Evolutionary conservation across 1,140 invertebrate genomes (phyloP).

Genomic region (Bemisia tabaci): DNA sequence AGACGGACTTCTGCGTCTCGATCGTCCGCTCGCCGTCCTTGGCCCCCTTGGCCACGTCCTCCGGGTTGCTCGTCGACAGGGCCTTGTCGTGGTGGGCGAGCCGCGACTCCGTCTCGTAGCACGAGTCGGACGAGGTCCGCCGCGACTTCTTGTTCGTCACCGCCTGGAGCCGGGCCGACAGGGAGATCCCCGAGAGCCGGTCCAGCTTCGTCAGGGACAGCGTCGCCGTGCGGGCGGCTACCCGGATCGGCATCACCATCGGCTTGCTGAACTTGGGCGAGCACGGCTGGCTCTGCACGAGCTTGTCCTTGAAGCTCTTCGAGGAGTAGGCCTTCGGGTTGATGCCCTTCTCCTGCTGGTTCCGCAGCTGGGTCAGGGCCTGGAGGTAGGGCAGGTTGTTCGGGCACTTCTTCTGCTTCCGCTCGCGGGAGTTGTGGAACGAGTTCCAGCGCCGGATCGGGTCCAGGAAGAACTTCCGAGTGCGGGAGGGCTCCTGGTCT

Average conservation of each 20-base stretch:
- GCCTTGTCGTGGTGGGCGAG: constrained; percentile 1
- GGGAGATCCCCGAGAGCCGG: background rate
- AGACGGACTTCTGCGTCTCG: constrained; percentile 4
- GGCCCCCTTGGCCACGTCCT: constrained; percentile 8
- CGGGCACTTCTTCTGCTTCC: constrained; percentile 8
- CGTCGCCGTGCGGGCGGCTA: background rate
- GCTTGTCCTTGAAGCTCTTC: background rate
- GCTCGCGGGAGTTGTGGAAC: constrained; percentile 31
- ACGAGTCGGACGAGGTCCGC: constrained; percentile 7
- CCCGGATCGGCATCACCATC: background rate
- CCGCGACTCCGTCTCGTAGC: background rate
- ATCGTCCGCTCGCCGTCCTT: background rate
- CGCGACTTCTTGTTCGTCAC: constrained; percentile 5
- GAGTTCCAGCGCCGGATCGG: constrained; percentile 41
- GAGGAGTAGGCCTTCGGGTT: constrained; percentile 1
- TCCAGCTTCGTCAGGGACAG: background rate
- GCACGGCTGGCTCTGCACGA: background rate
- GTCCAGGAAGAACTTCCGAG: constrained; percentile 18
- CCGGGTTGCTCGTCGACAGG: constrained; percentile 16
- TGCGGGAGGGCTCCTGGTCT: constrained; percentile 1
- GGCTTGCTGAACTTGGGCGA: background rate
- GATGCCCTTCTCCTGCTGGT: constrained; percentile 9
- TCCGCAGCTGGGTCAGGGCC: constrained; percentile 11
- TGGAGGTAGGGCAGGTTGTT: constrained; percentile 19
- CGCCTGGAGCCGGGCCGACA: background rate